phyloP scores from a whole-genome alignment of 1,140 invertebrate genomes.

The Lordiphosa stackelbergi region DNA sequence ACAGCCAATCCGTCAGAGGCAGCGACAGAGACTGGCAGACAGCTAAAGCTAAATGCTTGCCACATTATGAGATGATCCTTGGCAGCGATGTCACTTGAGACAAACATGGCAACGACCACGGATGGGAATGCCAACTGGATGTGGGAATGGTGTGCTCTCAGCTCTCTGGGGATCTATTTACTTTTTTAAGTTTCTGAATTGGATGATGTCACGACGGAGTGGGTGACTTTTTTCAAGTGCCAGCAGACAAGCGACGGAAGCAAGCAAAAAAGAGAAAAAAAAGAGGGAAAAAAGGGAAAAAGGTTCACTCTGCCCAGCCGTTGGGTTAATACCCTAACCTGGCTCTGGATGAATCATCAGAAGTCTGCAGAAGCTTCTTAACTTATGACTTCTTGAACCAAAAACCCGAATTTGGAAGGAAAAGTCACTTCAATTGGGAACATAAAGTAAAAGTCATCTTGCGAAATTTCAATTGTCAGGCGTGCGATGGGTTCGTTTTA shows the following conservation, averaged over 20 bases:
- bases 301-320: constrained; percentile 27
- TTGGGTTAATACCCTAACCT: not conserved
- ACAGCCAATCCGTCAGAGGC: constrained; percentile 48
- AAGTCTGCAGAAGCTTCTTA: too few relatives aligned
- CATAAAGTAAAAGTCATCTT: too few relatives aligned
- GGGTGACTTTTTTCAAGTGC: constrained; percentile 50
- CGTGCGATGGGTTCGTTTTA: too few relatives aligned
- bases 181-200: constrained; percentile 74
- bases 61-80: constrained; percentile 72
- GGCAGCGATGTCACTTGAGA: constrained; percentile 71
- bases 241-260: constrained; percentile 19
- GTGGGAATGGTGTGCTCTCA: constrained; percentile 33
- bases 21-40: constrained; percentile 22
- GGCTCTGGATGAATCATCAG: too few relatives aligned
- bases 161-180: constrained; percentile 73
- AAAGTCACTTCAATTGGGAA: too few relatives aligned
- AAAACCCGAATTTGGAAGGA: too few relatives aligned
- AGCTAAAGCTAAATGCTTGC: constrained; percentile 62
- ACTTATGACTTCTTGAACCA: too few relatives aligned
- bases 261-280: constrained; percentile 21
- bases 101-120: constrained; percentile 37
- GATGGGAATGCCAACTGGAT: constrained; percentile 13
- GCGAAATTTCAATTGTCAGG: too few relatives aligned
- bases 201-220: constrained; percentile 65
- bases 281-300: constrained; percentile 7